A percentile compares a stretch with the other conserved stretches of the same genome.
phyloP scores from a whole-genome alignment of 92 coral and sea anemone genomes.

The Actinernus sp. region DNA sequence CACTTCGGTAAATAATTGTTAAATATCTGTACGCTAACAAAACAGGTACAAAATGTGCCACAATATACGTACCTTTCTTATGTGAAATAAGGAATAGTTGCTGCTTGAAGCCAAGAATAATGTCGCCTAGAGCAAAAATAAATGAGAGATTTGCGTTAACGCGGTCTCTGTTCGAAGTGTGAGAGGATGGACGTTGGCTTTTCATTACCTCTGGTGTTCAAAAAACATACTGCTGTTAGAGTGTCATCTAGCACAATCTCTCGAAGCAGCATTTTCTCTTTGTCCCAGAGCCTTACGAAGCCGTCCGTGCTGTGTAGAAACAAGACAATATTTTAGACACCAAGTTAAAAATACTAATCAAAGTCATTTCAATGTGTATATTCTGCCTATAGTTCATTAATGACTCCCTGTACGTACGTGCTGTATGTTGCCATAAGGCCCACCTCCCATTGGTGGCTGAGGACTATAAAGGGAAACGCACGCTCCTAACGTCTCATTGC shows the following conservation, averaged over 20 bases:
- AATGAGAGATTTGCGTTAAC: neutral
- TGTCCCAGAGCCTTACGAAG: slow-evolving; percentile 84
- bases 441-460: too few relatives aligned
- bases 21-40: too few relatives aligned
- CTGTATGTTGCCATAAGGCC: too few relatives aligned
- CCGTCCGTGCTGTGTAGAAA: slow-evolving; percentile 74
- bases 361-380: too few relatives aligned
- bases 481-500: too few relatives aligned
- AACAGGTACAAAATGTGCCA: too few relatives aligned
- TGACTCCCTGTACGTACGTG: too few relatives aligned
- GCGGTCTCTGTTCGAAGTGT: neutral
- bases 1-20: too few relatives aligned
- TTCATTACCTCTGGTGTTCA: slow-evolving; percentile 63
- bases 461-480: too few relatives aligned
- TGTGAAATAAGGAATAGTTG: slow-evolving; percentile 82
- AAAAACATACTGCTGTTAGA: slow-evolving; percentile 73
- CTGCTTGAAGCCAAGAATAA: slow-evolving; percentile 87
- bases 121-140: slow-evolving; percentile 69
- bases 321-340: neutral
- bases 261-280: slow-evolving; percentile 70
- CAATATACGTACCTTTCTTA: slow-evolving; percentile 56
- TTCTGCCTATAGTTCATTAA: too few relatives aligned
- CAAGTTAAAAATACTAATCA: neutral
- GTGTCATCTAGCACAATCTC: slow-evolving; percentile 80
- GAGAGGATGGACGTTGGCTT: neutral